Base-by-base conservation (phyloP, 2,888 invertebrate species). In the Phengaris arion region DNA sequence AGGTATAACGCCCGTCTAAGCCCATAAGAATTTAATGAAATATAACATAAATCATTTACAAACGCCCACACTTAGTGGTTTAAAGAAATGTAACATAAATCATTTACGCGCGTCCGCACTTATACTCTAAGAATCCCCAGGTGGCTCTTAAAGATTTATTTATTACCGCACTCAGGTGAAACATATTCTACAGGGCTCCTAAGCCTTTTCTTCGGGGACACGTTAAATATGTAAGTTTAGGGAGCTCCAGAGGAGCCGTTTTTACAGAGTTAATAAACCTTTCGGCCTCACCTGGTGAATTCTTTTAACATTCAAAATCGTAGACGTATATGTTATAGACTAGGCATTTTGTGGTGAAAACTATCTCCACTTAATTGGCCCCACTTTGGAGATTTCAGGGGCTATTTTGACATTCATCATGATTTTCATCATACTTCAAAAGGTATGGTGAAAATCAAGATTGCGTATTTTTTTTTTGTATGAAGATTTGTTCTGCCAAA, bases 211-310 rank as follows among this genome's bases (percentile, higher is more conserved):
- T 59, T 59, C 9, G 64, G 69, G n/a, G 72, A 52, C 22, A 48
- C 72, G 22, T 72, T 72, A 52, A 51, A 72, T 72, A 10, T 72
- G 55, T 69, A 54, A 46, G 46, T 77, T 59, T 55, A 35, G 12
- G 22, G 52, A 52, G 52, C 52, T 12, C 52, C 12, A 9, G 52
- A 10, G 52, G 9, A 52, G 10, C 12, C 52, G n/a, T 52, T 52
- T 52, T 52, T 52, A 52, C 52, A 52, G 10, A 12, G 52, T 52
- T 52, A 8, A 10, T 12, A 9, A 52, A 52, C 52, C 59, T 59
- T 57, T 15, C 8, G 57, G 15, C 7, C 12, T 52, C 10, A 6
- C 52, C 52, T 52, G 52, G 52, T 52, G 52, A 52, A 52, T 52
- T 52, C 10, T 52, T 52, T 52, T 12, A 10, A 48, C 48, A 48